These are phyloP conservation scores for Caenorhabditis tropicalis DNA, from an alignment of 1,140 invertebrate genomes.

Conservation along the genomic window DNA sequence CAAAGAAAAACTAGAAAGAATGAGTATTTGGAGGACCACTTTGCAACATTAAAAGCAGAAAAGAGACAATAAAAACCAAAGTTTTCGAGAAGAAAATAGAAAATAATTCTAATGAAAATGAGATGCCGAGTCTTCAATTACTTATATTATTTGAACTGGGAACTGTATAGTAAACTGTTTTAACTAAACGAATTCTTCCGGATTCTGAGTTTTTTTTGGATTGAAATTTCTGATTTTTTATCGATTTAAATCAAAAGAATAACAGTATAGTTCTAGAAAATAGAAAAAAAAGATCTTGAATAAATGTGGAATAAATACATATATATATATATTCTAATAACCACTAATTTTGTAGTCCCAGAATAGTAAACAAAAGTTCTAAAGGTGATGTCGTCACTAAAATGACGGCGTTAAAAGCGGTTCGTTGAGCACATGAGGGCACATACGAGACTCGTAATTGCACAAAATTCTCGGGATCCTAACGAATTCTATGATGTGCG, in stretches of 20 bases:
- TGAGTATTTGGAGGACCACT: background rate
- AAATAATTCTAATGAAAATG: background rate
- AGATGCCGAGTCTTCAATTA: no score
- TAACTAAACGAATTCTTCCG: no score
- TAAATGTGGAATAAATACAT: no score
- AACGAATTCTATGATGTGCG: background rate
- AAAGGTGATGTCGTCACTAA: background rate
- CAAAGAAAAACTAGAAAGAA: background rate
- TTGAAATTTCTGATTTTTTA: no score
- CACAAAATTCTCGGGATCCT: background rate
- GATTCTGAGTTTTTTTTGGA: no score
- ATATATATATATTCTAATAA: no score
- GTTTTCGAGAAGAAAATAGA: background rate
- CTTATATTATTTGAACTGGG: no score
- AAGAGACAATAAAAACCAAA: background rate
- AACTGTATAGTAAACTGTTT: no score
- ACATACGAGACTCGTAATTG: background rate
- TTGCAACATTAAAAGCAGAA: background rate
- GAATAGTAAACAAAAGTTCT: background rate
- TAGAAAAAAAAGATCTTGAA: no score
- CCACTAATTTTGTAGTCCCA: no score
- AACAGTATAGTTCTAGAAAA: no score
- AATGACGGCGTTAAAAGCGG: conserved; percentile 13
- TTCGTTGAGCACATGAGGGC: background rate
- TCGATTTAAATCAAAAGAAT: no score